Evolutionary conservation across 2,113 vertebrate genomes (phyloP).

Genomic region (Oncorhynchus keta): DNA sequence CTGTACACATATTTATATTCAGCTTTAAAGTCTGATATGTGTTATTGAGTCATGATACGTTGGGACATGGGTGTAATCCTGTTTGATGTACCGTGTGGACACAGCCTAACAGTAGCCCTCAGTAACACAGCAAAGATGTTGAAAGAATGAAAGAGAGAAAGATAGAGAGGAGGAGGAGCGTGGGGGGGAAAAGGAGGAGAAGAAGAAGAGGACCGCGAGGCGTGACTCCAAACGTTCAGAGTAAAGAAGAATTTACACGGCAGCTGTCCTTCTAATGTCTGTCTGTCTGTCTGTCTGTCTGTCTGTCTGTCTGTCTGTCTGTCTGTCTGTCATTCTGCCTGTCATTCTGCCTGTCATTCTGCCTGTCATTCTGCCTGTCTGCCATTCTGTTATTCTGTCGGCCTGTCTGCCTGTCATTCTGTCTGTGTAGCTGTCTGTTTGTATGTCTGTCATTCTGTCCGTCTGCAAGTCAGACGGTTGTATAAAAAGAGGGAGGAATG

Average conservation of each 20-base stretch:
- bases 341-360: neutral
- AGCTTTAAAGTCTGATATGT: too few species aligned
- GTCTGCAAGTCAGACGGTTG: neutral
- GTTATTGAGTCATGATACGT: too few species aligned
- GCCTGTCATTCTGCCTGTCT: neutral
- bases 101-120: neutral
- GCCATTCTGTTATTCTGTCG: too few species aligned
- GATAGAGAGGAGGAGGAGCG: neutral
- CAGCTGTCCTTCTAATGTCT: too few species aligned
- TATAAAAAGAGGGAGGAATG: slow-evolving; percentile 4
- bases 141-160: neutral
- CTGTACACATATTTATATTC: too few species aligned
- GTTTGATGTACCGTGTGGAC: neutral
- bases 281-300: too few species aligned
- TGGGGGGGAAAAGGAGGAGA: neutral
- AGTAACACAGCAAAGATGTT: neutral
- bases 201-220: neutral
- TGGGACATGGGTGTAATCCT: neutral
- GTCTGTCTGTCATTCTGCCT: neutral
- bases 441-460: neutral
- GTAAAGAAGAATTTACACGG: slow-evolving; percentile 1
- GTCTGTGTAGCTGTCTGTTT: too few species aligned
- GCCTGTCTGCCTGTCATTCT: too few species aligned
- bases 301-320: neutral
- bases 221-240: neutral